Evolutionary conservation across 2,797 vertebrate genomes (phyloP).

Genomic region (Alcedo quadribrachys): DNA sequence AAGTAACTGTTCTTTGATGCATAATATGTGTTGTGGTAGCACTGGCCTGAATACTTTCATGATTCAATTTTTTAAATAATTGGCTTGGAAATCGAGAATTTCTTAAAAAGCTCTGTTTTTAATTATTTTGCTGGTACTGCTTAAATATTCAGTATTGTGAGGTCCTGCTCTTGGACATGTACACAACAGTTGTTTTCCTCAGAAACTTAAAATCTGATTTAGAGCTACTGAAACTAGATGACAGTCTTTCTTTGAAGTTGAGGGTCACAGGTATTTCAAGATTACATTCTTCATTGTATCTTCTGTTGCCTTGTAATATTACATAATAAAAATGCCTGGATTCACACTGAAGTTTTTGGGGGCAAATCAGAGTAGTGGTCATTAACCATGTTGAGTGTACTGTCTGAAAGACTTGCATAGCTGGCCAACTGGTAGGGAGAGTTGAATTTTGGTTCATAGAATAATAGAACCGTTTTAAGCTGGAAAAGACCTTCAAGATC

Average conservation of each 20-base stretch:
- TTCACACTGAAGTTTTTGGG: not conserved
- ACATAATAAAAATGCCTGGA: not conserved
- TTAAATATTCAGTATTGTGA: not conserved
- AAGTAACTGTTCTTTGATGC: not conserved
- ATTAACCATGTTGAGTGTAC: not conserved
- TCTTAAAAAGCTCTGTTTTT: not conserved
- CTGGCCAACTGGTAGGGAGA: not conserved
- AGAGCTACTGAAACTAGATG: not conserved
- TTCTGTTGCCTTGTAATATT: not conserved
- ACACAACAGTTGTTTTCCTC: not conserved
- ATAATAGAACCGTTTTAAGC: not conserved
- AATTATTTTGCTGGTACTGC: not conserved
- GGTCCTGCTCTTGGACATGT: not conserved
- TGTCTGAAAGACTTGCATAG: not conserved
- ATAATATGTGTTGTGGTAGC: not conserved
- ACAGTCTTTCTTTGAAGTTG: not conserved
- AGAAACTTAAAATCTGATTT: not conserved
- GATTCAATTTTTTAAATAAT: not conserved
- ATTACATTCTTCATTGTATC: not conserved
- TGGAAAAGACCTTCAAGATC: not conserved
- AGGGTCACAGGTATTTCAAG: not conserved
- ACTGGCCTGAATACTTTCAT: not conserved
- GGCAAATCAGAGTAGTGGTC: not conserved
- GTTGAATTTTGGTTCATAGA: not conserved
- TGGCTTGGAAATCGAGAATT: not conserved